A percentile compares a stretch with the other conserved stretches of the same genome.
These are phyloP conservation scores for Gavia stellata DNA, from an alignment of 2,113 vertebrate genomes.

Conservation along the genomic window DNA sequence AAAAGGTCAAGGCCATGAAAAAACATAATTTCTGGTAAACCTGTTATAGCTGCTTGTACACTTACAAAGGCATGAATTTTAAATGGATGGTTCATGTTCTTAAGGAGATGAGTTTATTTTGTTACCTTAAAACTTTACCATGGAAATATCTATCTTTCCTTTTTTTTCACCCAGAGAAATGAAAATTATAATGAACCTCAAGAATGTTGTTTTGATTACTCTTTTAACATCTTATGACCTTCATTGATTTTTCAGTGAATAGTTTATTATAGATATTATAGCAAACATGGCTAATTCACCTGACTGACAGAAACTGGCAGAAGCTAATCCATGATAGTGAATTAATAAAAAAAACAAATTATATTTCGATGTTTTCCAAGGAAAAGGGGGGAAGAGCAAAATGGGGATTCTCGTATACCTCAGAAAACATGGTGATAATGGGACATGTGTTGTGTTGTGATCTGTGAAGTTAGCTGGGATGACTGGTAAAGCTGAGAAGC, in stretches of 20 bases:
- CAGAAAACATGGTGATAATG: neutral
- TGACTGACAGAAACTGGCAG: neutral
- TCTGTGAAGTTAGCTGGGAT: neutral
- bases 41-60: neutral
- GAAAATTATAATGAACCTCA: neutral
- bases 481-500: neutral
- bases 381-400: neutral
- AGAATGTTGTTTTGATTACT: neutral
- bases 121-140: conserved; percentile 3
- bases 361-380: neutral
- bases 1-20: neutral
- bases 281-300: neutral
- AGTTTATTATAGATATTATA: neutral
- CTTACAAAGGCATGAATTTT: neutral
- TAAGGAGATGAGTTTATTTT: neutral
- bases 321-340: neutral
- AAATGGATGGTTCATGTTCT: neutral
- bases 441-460: neutral
- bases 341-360: neutral
- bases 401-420: neutral
- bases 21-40: neutral
- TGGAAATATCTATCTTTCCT: neutral
- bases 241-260: neutral
- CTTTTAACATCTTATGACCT: neutral
- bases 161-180: neutral